phyloP scores from a whole-genome alignment of 2,888 invertebrate genomes.

The Euclidia mi region DNA sequence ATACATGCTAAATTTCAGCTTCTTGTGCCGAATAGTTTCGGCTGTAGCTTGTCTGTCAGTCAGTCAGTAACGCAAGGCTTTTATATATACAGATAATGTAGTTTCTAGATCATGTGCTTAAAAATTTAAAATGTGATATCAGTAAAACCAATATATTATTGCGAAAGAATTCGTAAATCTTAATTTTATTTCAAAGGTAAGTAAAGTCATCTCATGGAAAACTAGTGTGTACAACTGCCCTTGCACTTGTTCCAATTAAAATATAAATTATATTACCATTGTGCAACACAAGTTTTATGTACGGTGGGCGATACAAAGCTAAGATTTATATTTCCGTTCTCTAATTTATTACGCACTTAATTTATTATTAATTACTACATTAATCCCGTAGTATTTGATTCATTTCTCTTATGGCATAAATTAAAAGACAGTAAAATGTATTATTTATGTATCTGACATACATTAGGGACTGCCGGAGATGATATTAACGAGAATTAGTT shows the following conservation, averaged over 20 bases:
- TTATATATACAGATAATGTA: too few species aligned
- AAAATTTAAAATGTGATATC: too few species aligned
- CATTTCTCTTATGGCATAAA: conserved; percentile 5
- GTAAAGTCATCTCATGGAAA: too few species aligned
- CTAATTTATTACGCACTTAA: conserved; percentile 30
- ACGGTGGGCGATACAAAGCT: conserved; percentile 16
- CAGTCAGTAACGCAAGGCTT: too few species aligned
- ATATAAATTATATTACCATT: conserved; percentile 26
- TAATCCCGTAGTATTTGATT: conserved; percentile 17
- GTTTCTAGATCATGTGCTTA: too few species aligned
- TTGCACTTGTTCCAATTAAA: conserved; percentile 45
- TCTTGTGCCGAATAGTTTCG: too few species aligned
- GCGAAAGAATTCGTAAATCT: too few species aligned
- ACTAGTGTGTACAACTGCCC: conserved; percentile 21
- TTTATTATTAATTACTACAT: conserved; percentile 36
- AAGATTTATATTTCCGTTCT: conserved; percentile 47
- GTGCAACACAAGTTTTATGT: conserved; percentile 25
- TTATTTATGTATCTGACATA: conserved; percentile 8
- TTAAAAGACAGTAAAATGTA: conserved; percentile 10
- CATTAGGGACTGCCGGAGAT: background rate
- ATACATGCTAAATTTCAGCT: too few species aligned
- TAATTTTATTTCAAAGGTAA: too few species aligned
- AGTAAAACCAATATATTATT: too few species aligned
- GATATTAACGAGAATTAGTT: too few species aligned
- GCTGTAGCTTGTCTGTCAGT: too few species aligned